These are phyloP conservation scores for Aurelia coerulea DNA, from an alignment of 30 jellyfish, hydroid and myxozoan species.

Conservation along the genomic window DNA sequence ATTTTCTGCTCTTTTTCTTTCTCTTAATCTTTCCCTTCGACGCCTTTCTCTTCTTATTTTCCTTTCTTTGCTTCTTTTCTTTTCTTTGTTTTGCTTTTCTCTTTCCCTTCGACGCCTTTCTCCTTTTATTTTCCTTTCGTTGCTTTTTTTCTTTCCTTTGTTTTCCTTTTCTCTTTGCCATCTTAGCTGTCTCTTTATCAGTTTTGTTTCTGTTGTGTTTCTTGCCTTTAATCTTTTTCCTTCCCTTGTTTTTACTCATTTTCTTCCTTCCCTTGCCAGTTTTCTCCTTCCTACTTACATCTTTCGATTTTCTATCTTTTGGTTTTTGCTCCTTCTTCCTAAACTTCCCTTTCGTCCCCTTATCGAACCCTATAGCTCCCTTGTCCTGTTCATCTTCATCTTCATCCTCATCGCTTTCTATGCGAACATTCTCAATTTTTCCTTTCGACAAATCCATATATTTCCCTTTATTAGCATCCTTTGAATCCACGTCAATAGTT, in stretches of 20 bases:
- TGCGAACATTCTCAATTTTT: neutral
- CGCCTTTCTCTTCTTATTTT: neutral
- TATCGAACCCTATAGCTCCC: no score
- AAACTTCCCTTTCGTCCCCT: no score
- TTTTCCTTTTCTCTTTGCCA: neutral
- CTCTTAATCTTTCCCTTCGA: neutral
- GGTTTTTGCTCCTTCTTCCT: no score
- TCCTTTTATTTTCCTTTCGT: neutral
- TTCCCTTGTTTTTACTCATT: no score
- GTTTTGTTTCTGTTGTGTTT: no score
- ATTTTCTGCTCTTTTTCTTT: neutral
- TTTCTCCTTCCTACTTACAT: no score
- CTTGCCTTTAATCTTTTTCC: no score
- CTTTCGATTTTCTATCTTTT: no score
- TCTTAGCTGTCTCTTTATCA: neutral
- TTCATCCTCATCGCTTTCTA: neutral
- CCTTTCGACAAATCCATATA: constrained; percentile 9
- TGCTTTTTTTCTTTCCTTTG: neutral
- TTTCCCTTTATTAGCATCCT: constrained; percentile 12
- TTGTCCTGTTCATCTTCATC: neutral
- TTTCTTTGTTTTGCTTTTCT: neutral
- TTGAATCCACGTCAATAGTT: constrained; percentile 34
- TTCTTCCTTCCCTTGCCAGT: no score
- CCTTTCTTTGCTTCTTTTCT: neutral
- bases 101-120: neutral